Evolutionary conservation across 1,140 invertebrate species (phyloP), one percentile per base, ranked within the genome.

Genomic region (Eueides isabella): DNA sequence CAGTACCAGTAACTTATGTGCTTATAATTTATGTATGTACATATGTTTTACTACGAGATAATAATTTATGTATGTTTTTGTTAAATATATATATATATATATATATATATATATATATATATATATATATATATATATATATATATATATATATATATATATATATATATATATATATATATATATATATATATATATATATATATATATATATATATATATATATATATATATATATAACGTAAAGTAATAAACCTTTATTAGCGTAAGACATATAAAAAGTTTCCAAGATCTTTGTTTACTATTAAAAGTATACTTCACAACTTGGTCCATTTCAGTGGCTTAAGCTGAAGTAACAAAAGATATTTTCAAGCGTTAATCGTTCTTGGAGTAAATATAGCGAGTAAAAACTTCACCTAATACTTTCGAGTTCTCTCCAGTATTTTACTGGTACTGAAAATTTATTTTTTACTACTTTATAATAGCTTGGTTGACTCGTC

Each of bases 331-430:
- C 69, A 63, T 71, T 71, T 71, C 63, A 73, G 76, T 69, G 69
- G 62, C 63, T 78, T 74, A 68, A 76, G 77, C 38, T 31, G 61
- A 61, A 64, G 69, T 71, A 71, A 71, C 69, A 62, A 71, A 71
- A 71, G 69, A 71, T 71, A 71, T 71, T 71, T 71, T 30, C 67
- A 63, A 79, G 77, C 74, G 71, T 73, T 79, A 79, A 79, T 79
- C 77, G 71, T 74, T 75, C 65, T 73, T 64, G 63, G 44, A 79
- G 74, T 79, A 79, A 79, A 79, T 75, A 78, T 71, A 71, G 61
- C 69, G 35, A 73, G 71, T 76, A 76, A 80, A 80, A 77, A 72
- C 48, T 80, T 80, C 68, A 74, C 55, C 74, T 77, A 71, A 74
- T 74, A 75, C 75, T 76, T 61, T 35, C n/a, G 73, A 74, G 69